Evolutionary conservation across 1,140 invertebrate species (phyloP).

Genomic region (Heterodera schachtii): DNA sequence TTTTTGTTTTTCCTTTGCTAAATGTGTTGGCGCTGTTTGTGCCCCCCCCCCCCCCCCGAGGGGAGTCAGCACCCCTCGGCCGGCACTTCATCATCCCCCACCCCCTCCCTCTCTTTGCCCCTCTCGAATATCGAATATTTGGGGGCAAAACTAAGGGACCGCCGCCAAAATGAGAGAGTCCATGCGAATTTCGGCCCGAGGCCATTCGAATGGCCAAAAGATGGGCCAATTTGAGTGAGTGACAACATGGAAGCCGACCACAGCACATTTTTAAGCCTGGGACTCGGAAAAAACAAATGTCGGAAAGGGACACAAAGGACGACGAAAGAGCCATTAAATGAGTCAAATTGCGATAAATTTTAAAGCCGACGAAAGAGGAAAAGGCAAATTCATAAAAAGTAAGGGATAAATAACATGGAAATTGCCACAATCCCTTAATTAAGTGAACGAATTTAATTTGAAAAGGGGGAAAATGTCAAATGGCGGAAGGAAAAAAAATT

Average conservation of each 20-base stretch:
- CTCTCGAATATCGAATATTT: neutral
- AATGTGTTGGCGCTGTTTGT: neutral
- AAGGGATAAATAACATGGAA: too few species aligned
- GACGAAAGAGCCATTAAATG: too few species aligned
- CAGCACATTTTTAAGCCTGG: neutral
- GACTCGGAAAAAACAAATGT: neutral
- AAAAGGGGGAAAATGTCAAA: too few species aligned
- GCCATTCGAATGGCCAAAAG: neutral
- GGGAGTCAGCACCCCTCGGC: neutral
- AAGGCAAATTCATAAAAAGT: too few species aligned
- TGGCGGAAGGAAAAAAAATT: too few species aligned
- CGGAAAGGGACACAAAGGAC: too few species aligned
- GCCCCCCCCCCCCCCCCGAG: too few species aligned
- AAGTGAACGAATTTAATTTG: constrained; percentile 1
- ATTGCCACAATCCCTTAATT: too few species aligned
- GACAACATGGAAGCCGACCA: neutral
- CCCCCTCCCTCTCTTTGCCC: too few species aligned
- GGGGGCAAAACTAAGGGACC: neutral
- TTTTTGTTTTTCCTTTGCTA: neutral
- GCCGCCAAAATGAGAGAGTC: neutral
- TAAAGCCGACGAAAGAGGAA: too few species aligned
- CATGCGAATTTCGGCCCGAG: neutral
- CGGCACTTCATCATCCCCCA: neutral
- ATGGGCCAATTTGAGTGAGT: neutral
- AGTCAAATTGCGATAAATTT: too few species aligned